A percentile compares a stretch with the other conserved stretches of the same genome.
phyloP scores from a whole-genome alignment of 1,140 invertebrate species.

The Lucilia sericata region DNA sequence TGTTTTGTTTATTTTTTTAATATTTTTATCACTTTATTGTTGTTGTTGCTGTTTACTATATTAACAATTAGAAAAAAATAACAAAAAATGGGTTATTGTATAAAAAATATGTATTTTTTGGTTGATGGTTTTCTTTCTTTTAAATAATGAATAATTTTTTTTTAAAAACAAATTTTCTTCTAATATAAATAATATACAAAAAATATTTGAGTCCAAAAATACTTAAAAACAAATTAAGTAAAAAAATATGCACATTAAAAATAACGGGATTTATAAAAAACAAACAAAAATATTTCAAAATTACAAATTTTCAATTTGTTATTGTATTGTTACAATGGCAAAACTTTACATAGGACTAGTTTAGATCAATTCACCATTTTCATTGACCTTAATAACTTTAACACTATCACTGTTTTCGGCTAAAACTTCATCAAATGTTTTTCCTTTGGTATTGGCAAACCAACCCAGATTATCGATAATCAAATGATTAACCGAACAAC shows the following conservation, averaged over 20 bases:
- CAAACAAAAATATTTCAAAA: not conserved
- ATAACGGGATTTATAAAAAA: not conserved
- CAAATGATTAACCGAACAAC: slow-evolving; percentile 88
- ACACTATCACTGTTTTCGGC: slow-evolving; percentile 79
- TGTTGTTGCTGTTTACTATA: not conserved
- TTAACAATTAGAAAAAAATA: not conserved
- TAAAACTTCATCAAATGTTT: slow-evolving; percentile 87
- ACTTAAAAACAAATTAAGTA: slow-evolving; percentile 11
- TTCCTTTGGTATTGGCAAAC: slow-evolving; percentile 77
- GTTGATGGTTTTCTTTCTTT: not conserved
- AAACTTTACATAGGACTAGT: slow-evolving; percentile 50
- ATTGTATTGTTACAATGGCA: not conserved
- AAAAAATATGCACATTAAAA: not conserved
- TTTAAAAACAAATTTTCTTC: not conserved
- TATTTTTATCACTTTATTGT: not conserved
- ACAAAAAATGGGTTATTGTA: not conserved
- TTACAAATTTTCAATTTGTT: not conserved
- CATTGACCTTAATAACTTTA: slow-evolving; percentile 65
- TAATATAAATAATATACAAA: not conserved
- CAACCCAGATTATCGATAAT: slow-evolving; percentile 93
- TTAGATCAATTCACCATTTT: slow-evolving; percentile 64
- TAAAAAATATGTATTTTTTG: not conserved
- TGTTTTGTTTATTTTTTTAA: not conserved
- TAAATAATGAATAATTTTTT: not conserved
- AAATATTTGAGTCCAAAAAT: slow-evolving; percentile 15